Base-by-base conservation (phyloP, 37 sponge, comb jelly and placozoan genomes). In the Bolinopsis microptera region DNA sequence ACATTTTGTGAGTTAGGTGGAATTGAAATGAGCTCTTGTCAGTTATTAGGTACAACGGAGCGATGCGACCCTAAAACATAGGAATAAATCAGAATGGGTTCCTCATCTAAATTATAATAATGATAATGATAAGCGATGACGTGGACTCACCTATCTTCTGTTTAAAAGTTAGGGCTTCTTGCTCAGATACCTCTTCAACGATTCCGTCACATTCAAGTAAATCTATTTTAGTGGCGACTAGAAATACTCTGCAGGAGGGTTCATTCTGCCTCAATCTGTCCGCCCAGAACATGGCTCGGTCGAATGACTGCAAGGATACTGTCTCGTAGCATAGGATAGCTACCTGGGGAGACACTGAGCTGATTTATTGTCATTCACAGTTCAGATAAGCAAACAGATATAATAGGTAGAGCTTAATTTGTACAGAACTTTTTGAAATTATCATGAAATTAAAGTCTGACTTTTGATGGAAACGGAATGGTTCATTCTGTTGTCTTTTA, bases 171-270 rank as follows among this genome's bases (percentile, higher is more conserved):
- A 28, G 26, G 5, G 75, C 75, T 8, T 72, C 75, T n/a, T 72
- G 31, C 31, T 28, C 22, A 28, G 75, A 5, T 5, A 28, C 75
- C 31, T 72, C 75, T n/a, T 72, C 75, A 3, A 72, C 31, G 31
- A 72, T 28, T 28, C 75, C 75, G 18, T n/a, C 75, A n/a, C 31
- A 28, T 3, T 72, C 75, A 8, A 72, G 31, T 28, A 72, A 28
- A n/a, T 72, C 75, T 2, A 72, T n/a, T 72, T 72, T 72, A 72
- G 75, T 72, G 13, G 75, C 75, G 3, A 72, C 75, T 72, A 72
- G 26, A n/a, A 30, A 72, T 28, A 72, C 26, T 30, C 75, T 72
- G 26, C 75, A 72, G 2, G 26, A 28, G 3, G 75, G 75, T 3
- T n/a, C 75, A 21, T 72, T 8, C 75, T 72, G 26, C 26, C 18